A percentile compares a stretch with the other conserved stretches of the same genome.
Conservation (phyloP, 2,888 invertebrate species). For the Eurois occulta region DNA sequence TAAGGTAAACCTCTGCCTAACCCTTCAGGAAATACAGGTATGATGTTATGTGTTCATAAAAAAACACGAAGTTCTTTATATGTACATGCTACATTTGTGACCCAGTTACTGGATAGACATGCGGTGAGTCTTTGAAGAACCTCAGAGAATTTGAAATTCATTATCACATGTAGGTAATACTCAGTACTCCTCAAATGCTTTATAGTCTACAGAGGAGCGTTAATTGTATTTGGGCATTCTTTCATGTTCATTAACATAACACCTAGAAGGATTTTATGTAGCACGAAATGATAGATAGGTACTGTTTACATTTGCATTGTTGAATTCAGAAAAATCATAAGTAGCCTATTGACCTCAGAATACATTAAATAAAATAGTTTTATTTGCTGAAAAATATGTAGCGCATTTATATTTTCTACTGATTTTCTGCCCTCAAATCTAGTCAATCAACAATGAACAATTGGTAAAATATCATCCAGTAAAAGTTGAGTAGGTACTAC, state of each 20-base stretch:
- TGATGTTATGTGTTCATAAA: background rate
- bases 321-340: background rate
- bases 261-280: background rate
- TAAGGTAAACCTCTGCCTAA: background rate
- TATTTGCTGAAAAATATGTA: background rate
- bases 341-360: too few species aligned
- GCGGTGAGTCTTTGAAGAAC: background rate
- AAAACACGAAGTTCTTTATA: background rate
- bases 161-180: conserved; percentile 2
- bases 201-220: background rate
- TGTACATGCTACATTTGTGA: background rate
- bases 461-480: background rate
- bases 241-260: background rate
- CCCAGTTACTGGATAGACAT: background rate
- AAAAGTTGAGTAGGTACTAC: background rate
- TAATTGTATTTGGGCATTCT: background rate
- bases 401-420: background rate
- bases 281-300: background rate
- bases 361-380: background rate
- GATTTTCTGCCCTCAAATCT: background rate
- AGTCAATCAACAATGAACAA: background rate
- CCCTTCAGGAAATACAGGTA: background rate
- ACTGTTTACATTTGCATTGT: background rate
- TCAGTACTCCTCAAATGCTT: background rate
- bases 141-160: background rate